Percentiles rank a stretch among this genome's conserved stretches.
These are phyloP conservation scores for Hydraecia micacea DNA, from an alignment of 2,888 invertebrate species.

Conservation along the genomic window DNA sequence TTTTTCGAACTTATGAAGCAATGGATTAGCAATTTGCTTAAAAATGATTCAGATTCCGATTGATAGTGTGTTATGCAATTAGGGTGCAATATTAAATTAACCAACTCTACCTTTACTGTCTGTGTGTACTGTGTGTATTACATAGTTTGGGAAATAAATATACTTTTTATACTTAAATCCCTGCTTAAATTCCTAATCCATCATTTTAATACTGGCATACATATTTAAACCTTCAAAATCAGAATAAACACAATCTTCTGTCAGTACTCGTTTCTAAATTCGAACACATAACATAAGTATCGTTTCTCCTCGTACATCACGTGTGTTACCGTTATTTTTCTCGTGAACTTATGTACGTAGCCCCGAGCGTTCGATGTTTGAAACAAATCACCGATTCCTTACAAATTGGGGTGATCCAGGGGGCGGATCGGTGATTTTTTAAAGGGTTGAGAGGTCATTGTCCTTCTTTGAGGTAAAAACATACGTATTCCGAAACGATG, in stretches of 20 bases:
- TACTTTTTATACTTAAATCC: no score
- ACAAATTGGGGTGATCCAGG: constrained; percentile 55
- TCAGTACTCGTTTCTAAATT: constrained; percentile 36
- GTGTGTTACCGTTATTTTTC: constrained; percentile 68
- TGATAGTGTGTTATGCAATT: no score
- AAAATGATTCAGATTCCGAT: no score
- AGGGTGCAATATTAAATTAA: not conserved
- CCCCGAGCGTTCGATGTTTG: constrained; percentile 33
- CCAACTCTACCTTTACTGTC: not conserved
- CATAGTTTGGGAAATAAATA: no score
- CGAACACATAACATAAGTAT: constrained; percentile 50
- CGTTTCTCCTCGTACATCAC: constrained; percentile 54
- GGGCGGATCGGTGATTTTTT: constrained; percentile 52
- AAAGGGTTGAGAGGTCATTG: constrained; percentile 52
- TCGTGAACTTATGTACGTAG: constrained; percentile 53
- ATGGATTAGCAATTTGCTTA: no score
- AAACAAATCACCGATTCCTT: constrained; percentile 61
- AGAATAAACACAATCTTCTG: constrained; percentile 34
- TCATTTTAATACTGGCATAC: not conserved
- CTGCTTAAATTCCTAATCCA: not conserved
- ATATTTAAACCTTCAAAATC: not conserved
- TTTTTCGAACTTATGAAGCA: no score
- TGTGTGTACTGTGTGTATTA: no score
- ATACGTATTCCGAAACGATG: not conserved
- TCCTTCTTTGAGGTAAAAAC: constrained; percentile 15